A percentile compares a stretch with the other conserved stretches of the same genome.
phyloP scores from a whole-genome alignment of 2,888 invertebrate species.

The Lottia gigantea region DNA sequence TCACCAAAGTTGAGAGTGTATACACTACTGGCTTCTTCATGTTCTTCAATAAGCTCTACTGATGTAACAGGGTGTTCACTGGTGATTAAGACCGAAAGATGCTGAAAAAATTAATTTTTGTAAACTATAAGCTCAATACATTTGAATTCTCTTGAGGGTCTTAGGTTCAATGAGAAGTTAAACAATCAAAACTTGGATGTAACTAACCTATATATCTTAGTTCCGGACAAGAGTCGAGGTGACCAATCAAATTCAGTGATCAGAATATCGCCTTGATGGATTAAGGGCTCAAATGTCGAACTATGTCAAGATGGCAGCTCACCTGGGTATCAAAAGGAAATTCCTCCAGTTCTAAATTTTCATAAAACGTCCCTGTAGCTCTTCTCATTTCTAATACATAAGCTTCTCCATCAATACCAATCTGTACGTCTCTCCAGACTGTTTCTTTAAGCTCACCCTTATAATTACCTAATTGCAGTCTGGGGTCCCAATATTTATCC shows the following conservation, averaged over 20 bases:
- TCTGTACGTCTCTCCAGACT: conserved; percentile 30
- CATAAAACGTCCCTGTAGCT: conserved; percentile 34
- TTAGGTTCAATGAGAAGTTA: too few relatives aligned
- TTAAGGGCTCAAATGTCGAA: too few relatives aligned
- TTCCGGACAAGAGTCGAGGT: too few relatives aligned
- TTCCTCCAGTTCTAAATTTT: conserved; percentile 36
- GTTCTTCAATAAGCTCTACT: conserved; percentile 61
- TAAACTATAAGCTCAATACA: too few relatives aligned
- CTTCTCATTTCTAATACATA: conserved; percentile 34
- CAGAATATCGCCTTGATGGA: too few relatives aligned
- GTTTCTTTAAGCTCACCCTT: conserved; percentile 33
- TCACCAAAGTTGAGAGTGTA: conserved; percentile 63
- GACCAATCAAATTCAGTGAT: too few relatives aligned
- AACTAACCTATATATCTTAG: too few relatives aligned
- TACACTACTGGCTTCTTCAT: conserved; percentile 58
- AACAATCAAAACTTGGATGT: too few relatives aligned
- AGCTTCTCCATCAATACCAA: conserved; percentile 24
- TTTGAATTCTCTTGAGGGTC: too few relatives aligned
- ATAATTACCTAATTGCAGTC: conserved; percentile 31
- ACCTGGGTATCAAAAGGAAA: conserved; percentile 33
- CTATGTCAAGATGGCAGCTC: background rate
- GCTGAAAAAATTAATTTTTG: conserved; percentile 34
- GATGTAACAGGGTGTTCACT: conserved; percentile 57
- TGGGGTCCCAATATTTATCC: conserved; percentile 31
- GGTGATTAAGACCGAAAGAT: conserved; percentile 58